phyloP scores from a whole-genome alignment of 2,113 vertebrate genomes.

The Cheilinus undulatus region DNA sequence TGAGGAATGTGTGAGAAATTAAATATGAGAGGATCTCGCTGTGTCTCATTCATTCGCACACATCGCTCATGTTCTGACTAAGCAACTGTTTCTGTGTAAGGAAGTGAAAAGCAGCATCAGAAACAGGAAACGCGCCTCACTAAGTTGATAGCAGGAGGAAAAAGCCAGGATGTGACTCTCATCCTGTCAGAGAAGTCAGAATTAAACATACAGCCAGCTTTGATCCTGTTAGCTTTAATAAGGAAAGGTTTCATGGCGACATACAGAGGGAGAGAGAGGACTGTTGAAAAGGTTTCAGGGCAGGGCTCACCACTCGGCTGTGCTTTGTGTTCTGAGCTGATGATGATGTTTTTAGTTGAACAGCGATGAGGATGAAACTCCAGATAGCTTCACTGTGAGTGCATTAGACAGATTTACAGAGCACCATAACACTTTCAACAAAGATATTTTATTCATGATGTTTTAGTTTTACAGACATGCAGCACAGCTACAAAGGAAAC shows the following conservation, averaged over 20 bases:
- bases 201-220: constrained; percentile 19
- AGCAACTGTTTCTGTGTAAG: constrained; percentile 31
- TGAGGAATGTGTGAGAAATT: constrained; percentile 44
- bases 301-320: constrained; percentile 3
- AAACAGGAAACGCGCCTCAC: constrained; percentile 52
- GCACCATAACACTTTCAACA: too few species aligned
- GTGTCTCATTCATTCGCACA: constrained; percentile 23
- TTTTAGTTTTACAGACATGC: too few species aligned
- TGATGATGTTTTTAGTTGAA: constrained; percentile 7
- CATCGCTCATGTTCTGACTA: constrained; percentile 30
- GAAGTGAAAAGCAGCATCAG: constrained; percentile 42
- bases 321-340: constrained; percentile 16
- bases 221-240: constrained; percentile 8
- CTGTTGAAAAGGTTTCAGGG: not conserved
- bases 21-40: constrained; percentile 37
- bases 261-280: too few species aligned
- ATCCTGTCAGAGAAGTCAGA: constrained; percentile 49
- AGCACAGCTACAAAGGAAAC: too few species aligned
- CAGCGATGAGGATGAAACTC: not conserved
- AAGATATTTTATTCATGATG: too few species aligned
- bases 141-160: constrained; percentile 27
- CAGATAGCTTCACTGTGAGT: not conserved
- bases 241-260: not conserved
- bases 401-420: too few species aligned
- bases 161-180: constrained; percentile 65